These are phyloP conservation scores for Gryllus longicercus DNA, from an alignment of 2,888 invertebrate species.

Conservation along the genomic window DNA sequence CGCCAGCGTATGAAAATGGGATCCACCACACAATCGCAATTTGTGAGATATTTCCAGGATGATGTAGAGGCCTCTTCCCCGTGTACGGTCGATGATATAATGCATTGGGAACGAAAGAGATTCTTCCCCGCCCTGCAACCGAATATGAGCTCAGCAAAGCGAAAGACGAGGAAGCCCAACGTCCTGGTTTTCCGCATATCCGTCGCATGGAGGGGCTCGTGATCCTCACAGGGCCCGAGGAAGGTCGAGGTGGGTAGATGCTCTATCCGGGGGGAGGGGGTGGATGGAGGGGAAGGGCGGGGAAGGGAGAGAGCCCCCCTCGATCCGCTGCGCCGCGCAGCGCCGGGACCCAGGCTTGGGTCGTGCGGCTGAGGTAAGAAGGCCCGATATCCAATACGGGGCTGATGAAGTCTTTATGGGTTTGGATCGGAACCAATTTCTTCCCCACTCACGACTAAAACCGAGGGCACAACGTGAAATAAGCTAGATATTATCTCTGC, in stretches of 20 bases:
- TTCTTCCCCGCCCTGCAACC: background rate
- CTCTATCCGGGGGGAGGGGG: too few species aligned
- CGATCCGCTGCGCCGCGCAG: background rate
- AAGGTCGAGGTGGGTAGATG: too few species aligned
- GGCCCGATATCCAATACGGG: conserved; percentile 10
- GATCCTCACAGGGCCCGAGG: too few species aligned
- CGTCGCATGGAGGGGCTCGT: background rate
- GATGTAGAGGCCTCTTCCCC: conserved; percentile 11
- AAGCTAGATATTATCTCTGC: background rate
- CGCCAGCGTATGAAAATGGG: background rate
- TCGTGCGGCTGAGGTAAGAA: background rate
- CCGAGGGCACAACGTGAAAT: background rate
- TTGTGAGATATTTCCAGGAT: background rate
- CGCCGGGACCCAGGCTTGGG: background rate
- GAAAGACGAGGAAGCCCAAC: background rate
- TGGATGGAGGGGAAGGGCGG: background rate
- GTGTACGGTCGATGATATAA: conserved; percentile 4
- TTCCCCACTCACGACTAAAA: conserved; percentile 17
- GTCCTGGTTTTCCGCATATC: background rate
- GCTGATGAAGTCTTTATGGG: conserved; percentile 17
- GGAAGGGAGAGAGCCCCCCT: background rate
- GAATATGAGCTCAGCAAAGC: background rate
- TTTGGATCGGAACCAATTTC: conserved; percentile 17
- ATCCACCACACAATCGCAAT: background rate
- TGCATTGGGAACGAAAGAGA: conserved; percentile 3